Base-by-base conservation (phyloP, 2,888 invertebrate species). In the Helobdella robusta region DNA sequence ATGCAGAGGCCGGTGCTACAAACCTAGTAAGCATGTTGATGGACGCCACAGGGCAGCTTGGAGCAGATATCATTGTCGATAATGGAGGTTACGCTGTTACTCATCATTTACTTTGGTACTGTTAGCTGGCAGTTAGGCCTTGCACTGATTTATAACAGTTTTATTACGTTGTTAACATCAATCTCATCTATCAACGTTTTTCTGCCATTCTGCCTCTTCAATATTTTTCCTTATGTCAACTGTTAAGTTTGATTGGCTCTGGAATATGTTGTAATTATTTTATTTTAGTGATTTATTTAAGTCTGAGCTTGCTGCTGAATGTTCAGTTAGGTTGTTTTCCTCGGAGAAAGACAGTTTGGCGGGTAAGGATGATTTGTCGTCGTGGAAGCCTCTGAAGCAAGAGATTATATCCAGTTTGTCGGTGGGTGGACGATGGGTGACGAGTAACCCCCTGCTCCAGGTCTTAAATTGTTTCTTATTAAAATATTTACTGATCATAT, bases 11-110 rank as follows among this genome's bases (percentile, higher is more conserved):
- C n/a, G n/a, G n/a, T n/a, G n/a, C n/a, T n/a, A n/a, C n/a, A 61
- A 74, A 75, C 4, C 67, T 81, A 36, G 74, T 76, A 44, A 76
- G 75, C 63, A 73, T 73, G 65, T 74, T 78, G 8, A 76, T 81
- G 77, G 80, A 81, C 64, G 81, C 82, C 72, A 81, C 81, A 0
- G 80, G 80, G 11, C 79, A 79, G 23, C 71, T 81, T 2, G 82
- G 82, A 23, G 81, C 80, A 0, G 80, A 82, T 72, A 75, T 81
- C 54, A 73, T 82, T 61, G 73, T 82, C n/a, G 82, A 82, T 72
- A 78, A 75, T 70, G 79, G 80, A 72, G 77, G 77, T 77, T 30
- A n/a, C n/a, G n/a, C n/a, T n/a, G n/a, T n/a, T n/a, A n/a, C n/a
- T n/a, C n/a, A n/a, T n/a, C n/a, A n/a, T n/a, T n/a, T n/a, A n/a